These are phyloP conservation scores for Acutogordius australiensis DNA, from an alignment of 2,888 invertebrate species.

Conservation along the genomic window DNA sequence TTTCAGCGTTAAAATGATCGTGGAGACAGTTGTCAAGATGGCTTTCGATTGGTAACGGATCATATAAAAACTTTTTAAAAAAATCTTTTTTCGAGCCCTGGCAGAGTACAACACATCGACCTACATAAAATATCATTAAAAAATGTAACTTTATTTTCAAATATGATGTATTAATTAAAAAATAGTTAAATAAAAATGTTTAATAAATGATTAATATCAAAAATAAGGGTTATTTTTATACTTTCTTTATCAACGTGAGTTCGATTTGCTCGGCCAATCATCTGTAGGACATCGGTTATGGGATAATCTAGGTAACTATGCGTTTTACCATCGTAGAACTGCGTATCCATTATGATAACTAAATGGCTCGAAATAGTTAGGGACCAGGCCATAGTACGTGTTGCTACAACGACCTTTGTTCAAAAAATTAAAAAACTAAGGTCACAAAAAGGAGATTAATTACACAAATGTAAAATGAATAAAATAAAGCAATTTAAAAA, in stretches of 20 bases:
- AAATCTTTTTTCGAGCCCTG: conserved; percentile 89
- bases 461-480: no score
- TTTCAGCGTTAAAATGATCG: conserved; percentile 97
- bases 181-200: not conserved
- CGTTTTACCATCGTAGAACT: conserved; percentile 50
- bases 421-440: no score
- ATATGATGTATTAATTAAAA: not conserved
- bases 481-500: no score
- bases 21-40: conserved; percentile 87
- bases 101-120: conserved; percentile 69
- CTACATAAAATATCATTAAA: conserved; percentile 17
- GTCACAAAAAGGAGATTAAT: no score
- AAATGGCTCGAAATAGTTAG: conserved; percentile 61
- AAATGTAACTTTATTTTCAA: not conserved
- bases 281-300: conserved; percentile 76
- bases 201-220: not conserved
- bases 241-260: conserved; percentile 67
- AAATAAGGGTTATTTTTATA: conserved; percentile 23
- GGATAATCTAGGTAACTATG: conserved; percentile 76
- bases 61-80: conserved; percentile 85
- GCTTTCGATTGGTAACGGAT: conserved; percentile 80
- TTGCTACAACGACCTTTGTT: conserved; percentile 67
- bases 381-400: conserved; percentile 67
- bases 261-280: conserved; percentile 80
- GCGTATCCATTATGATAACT: conserved; percentile 86